Evolutionary conservation across 1,140 invertebrate species (phyloP).

Genomic region (Chrysopa pallens): DNA sequence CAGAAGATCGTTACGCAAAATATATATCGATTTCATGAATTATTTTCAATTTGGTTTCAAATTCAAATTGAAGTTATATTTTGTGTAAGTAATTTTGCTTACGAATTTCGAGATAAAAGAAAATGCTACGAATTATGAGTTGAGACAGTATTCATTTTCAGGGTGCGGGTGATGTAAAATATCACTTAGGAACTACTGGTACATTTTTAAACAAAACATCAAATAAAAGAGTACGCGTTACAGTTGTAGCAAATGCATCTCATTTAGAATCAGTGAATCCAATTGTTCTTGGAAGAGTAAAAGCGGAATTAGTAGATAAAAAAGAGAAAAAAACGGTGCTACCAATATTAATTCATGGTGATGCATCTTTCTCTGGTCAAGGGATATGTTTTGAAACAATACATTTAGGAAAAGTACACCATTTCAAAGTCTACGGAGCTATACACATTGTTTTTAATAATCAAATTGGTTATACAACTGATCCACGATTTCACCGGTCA

Average conservation of each 20-base stretch:
- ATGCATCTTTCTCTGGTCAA: slow-evolving; percentile 78
- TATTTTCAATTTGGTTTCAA: too few species aligned
- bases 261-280: slow-evolving; percentile 81
- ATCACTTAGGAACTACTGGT: slow-evolving; percentile 61
- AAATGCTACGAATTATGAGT: too few species aligned
- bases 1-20: too few species aligned
- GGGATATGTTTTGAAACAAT: slow-evolving; percentile 77
- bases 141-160: too few species aligned
- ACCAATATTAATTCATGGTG: slow-evolving; percentile 69
- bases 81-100: too few species aligned
- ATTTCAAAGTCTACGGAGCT: slow-evolving; percentile 77
- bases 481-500: slow-evolving; percentile 55
- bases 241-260: slow-evolving; percentile 78
- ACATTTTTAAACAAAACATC: slow-evolving; percentile 47
- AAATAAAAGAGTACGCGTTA: slow-evolving; percentile 62
- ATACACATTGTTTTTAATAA: slow-evolving; percentile 87
- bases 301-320: slow-evolving; percentile 72
- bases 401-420: slow-evolving; percentile 64
- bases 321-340: slow-evolving; percentile 53
- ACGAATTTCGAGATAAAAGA: too few species aligned
- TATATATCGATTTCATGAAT: too few species aligned
- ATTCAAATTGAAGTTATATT: too few species aligned
- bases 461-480: slow-evolving; percentile 86
- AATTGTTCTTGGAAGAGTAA: slow-evolving; percentile 60
- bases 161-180: slow-evolving; percentile 90